These are phyloP conservation scores for Caenorhabditis plicata DNA, from an alignment of 2,888 invertebrate species.

Conservation along the genomic window DNA sequence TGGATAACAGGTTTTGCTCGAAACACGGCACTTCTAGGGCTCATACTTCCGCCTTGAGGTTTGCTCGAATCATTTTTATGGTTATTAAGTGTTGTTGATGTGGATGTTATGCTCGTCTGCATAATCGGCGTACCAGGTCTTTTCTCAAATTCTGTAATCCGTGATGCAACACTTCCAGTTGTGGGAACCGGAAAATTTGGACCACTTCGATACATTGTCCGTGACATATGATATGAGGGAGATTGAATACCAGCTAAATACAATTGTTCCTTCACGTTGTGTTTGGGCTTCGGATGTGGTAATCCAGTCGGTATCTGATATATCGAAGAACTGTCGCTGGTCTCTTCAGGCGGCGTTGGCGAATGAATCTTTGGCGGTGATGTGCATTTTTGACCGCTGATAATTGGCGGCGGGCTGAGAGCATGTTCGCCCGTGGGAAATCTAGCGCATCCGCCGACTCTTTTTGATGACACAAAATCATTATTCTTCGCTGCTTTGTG, in stretches of 20 bases:
- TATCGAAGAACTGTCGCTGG: conserved; percentile 41
- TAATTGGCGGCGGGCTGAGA: conserved; percentile 40
- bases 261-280: conserved; percentile 64
- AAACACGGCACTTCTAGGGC: conserved; percentile 60
- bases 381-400: conserved; percentile 1
- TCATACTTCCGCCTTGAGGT: conserved; percentile 52
- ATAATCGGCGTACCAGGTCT: conserved; percentile 53
- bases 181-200: conserved; percentile 61
- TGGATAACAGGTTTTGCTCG: conserved; percentile 62
- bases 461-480: conserved; percentile 5
- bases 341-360: conserved; percentile 44
- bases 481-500: conserved; percentile 16
- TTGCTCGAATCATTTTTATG: too few relatives aligned
- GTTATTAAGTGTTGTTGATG: conserved; percentile 23
- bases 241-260: conserved; percentile 37
- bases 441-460: conserved; percentile 51
- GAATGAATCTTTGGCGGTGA: conserved; percentile 35
- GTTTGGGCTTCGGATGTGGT: conserved; percentile 64
- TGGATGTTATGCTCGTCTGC: conserved; percentile 23
- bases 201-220: conserved; percentile 22
- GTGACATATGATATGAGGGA: conserved; percentile 14
- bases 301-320: conserved; percentile 53
- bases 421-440: conserved; percentile 57
- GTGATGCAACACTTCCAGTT: conserved; percentile 56
- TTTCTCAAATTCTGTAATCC: conserved; percentile 60